Evolutionary conservation across 2,113 vertebrate genomes (phyloP).

Genomic region (Chrysemys picta): DNA sequence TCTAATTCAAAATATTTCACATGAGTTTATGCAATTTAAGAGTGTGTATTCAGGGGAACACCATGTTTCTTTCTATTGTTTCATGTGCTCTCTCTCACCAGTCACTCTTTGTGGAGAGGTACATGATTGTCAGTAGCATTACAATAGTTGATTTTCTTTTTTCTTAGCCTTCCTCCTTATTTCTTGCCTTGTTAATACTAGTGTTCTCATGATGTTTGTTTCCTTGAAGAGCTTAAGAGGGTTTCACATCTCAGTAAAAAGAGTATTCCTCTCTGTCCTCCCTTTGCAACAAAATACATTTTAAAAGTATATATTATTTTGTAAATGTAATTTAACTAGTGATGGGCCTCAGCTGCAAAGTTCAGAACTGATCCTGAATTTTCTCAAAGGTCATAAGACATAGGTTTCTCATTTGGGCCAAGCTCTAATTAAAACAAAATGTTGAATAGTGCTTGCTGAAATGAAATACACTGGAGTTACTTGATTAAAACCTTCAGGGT

Average conservation of each 20-base stretch:
- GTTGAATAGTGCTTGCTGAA: neutral
- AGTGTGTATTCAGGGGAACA: neutral
- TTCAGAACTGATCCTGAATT: neutral
- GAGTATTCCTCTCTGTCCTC: rapidly evolving
- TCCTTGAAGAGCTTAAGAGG: neutral
- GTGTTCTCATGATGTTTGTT: neutral
- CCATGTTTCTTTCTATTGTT: neutral
- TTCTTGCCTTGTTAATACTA: neutral
- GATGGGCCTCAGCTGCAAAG: neutral
- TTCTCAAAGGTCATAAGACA: neutral
- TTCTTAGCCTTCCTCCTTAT: rapidly evolving
- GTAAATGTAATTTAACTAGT: neutral
- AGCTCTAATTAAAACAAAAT: neutral
- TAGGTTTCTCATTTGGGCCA: neutral
- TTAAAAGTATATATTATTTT: neutral
- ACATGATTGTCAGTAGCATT: neutral
- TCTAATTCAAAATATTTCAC: neutral
- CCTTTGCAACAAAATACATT: neutral
- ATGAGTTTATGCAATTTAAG: neutral
- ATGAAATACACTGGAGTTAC: neutral
- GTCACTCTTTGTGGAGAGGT: neutral
- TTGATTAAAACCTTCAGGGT: neutral
- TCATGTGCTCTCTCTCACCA: neutral
- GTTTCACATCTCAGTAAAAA: neutral
- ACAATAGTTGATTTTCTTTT: neutral